These are phyloP conservation scores for Timema podura DNA, from an alignment of 2,888 invertebrate genomes.

Conservation along the genomic window DNA sequence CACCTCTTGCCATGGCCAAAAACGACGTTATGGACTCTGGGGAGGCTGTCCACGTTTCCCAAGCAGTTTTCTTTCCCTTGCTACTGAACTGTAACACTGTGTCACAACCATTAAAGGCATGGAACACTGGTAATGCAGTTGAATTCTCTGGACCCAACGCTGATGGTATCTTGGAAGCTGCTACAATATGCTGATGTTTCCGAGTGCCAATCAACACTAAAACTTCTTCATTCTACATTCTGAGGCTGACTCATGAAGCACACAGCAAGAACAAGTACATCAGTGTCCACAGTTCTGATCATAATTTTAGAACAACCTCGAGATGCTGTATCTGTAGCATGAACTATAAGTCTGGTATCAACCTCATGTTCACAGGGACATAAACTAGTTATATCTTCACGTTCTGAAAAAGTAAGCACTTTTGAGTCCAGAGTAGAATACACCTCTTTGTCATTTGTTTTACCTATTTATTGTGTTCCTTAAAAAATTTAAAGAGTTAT, in stretches of 20 bases:
- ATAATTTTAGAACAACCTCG: constrained; percentile 1
- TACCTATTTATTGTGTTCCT: neutral
- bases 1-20: neutral
- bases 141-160: neutral
- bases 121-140: neutral
- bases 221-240: neutral
- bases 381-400: neutral
- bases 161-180: neutral
- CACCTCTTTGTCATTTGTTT: neutral
- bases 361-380: neutral
- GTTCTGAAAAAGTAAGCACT: neutral
- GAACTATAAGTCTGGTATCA: neutral
- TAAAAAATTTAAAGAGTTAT: neutral
- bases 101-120: constrained; percentile 6
- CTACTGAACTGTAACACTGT: constrained; percentile 1
- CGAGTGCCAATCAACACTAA: neutral
- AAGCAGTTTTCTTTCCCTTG: neutral
- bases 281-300: neutral
- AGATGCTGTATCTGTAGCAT: neutral
- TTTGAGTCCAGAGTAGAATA: neutral
- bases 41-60: neutral
- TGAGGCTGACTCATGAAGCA: neutral
- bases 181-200: neutral
- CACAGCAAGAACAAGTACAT: neutral
- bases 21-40: neutral